These are phyloP conservation scores for Zalophus californianus DNA, from an alignment of 2,797 vertebrate genomes.

Conservation along the genomic window DNA sequence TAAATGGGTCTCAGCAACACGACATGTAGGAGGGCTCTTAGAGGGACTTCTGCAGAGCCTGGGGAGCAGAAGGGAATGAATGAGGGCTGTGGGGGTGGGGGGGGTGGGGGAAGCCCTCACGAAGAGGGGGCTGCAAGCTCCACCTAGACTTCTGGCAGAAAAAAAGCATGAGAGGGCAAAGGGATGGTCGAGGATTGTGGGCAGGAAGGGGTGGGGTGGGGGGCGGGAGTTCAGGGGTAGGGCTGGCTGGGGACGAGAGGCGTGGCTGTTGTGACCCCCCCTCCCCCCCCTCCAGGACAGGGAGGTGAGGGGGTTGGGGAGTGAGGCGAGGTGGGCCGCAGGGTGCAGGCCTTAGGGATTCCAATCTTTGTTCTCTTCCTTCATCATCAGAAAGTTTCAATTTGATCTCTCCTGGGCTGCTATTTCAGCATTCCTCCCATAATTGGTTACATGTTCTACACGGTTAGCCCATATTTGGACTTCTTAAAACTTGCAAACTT, in stretches of 20 bases:
- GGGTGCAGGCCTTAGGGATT: neutral
- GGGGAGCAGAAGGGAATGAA: neutral
- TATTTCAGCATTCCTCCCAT: neutral
- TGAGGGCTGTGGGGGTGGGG: neutral
- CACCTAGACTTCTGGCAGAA: neutral
- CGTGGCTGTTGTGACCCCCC: neutral
- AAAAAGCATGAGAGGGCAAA: neutral
- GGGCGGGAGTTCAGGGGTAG: too few species aligned
- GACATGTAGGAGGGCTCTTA: rapidly evolving
- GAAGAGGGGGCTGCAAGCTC: neutral
- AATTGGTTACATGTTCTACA: neutral
- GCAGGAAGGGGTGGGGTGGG: neutral
- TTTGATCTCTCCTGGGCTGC: neutral
- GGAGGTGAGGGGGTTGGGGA: neutral
- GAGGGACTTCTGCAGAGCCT: neutral
- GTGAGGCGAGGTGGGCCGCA: neutral
- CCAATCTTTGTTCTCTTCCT: neutral
- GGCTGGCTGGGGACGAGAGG: neutral
- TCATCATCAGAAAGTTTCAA: neutral
- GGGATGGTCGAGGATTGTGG: too few species aligned
- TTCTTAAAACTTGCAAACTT: neutral
- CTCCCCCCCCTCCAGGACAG: neutral
- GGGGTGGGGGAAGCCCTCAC: neutral
- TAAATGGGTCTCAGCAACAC: rapidly evolving
- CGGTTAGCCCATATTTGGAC: neutral